Percentiles rank a stretch among this genome's conserved stretches.
Evolutionary conservation across 92 coral and sea anemone genomes (phyloP).

Genomic region (Parazoanthus darwini): DNA sequence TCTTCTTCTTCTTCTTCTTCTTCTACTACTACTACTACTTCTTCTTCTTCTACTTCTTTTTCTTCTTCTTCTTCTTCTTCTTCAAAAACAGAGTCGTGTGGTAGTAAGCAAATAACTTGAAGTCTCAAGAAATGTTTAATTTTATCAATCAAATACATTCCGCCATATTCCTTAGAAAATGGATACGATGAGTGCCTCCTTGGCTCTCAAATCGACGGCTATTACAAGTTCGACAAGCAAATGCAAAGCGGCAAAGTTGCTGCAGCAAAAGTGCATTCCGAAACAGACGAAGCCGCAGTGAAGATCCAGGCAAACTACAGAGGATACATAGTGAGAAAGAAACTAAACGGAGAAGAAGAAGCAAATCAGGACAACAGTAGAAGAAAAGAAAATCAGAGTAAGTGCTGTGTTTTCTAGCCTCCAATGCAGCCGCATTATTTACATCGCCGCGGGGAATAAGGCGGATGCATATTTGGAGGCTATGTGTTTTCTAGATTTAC

Average conservation of each 20-base stretch:
- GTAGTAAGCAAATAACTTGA: too few species aligned
- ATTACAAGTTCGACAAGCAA: constrained; percentile 65
- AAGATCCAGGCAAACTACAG: constrained; percentile 74
- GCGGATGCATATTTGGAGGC: too few species aligned
- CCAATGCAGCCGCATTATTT: too few species aligned
- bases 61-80: too few species aligned
- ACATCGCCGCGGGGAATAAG: too few species aligned
- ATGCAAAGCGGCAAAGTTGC: neutral
- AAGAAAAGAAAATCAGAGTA: neutral
- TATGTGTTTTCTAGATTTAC: neutral
- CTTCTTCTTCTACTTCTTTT: too few species aligned
- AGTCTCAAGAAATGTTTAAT: too few species aligned
- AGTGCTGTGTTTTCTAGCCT: neutral
- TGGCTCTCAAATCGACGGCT: constrained; percentile 90
- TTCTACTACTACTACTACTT: too few species aligned
- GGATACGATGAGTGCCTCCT: constrained; percentile 86
- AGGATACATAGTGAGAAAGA: constrained; percentile 60
- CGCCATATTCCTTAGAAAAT: constrained; percentile 47
- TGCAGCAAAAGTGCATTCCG: neutral
- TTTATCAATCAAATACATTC: too few species aligned
- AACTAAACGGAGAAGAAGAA: neutral
- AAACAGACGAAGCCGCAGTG: constrained; percentile 56
- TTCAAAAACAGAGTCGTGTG: too few species aligned
- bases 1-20: too few species aligned
- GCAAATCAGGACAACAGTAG: neutral